A percentile compares a stretch with the other conserved stretches of the same genome.
phyloP scores from a whole-genome alignment of 2,888 invertebrate species.

The Drosophila atripex region DNA sequence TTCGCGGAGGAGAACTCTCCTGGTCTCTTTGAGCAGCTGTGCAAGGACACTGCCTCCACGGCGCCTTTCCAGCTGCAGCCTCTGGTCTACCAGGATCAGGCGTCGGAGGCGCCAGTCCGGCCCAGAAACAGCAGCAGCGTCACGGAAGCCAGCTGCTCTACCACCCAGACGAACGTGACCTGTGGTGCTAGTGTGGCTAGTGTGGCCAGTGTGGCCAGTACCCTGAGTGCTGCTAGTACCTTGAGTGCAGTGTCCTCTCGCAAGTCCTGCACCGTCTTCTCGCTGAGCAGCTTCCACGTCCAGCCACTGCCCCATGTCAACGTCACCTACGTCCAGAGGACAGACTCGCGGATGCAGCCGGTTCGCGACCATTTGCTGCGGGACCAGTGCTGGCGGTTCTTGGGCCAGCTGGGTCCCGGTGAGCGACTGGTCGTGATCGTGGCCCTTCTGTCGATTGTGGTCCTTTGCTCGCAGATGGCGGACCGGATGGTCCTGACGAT shows the following conservation, averaged over 20 bases:
- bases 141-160: not conserved
- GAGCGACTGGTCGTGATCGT: conserved; percentile 49
- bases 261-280: conserved; percentile 41
- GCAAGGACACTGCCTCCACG: conserved; percentile 70
- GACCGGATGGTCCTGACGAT: not conserved
- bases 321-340: conserved; percentile 30
- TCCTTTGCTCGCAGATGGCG: conserved; percentile 4
- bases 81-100: conserved; percentile 37
- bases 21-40: conserved; percentile 70
- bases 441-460: conserved; percentile 33
- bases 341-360: conserved; percentile 22
- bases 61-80: conserved; percentile 79
- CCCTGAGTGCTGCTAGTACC: conserved; percentile 15
- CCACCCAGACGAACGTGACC: conserved; percentile 18
- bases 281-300: conserved; percentile 31
- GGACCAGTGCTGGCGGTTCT: conserved; percentile 55
- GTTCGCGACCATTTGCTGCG: conserved; percentile 65
- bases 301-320: conserved; percentile 47
- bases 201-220: conserved; percentile 26
- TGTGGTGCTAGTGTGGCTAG: not conserved
- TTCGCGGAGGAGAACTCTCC: conserved; percentile 7
- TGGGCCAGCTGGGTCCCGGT: conserved; percentile 59
- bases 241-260: conserved; percentile 32
- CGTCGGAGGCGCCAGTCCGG: not conserved
- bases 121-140: conserved; percentile 6